phyloP scores from a whole-genome alignment of 2,888 invertebrate species.

The Parapristionchus giblindavisi region DNA sequence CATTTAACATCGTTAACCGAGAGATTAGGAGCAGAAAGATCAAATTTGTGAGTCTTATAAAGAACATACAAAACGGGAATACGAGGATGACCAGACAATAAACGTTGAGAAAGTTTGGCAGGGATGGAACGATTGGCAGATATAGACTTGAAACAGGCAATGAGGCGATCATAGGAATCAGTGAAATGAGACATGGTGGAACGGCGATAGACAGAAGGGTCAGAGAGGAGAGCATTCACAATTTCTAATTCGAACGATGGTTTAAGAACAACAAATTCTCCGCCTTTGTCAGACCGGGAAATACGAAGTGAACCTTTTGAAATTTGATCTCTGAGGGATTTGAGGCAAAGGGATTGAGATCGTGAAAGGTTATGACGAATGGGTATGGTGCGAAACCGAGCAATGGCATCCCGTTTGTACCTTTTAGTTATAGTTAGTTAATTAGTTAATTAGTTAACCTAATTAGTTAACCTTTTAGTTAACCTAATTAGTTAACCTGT shows the following conservation, averaged over 20 bases:
- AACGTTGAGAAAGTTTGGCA: too few species aligned
- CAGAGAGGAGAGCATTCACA: constrained; percentile 2
- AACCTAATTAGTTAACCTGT: too few species aligned
- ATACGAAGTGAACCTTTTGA: neutral
- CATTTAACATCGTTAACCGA: neutral
- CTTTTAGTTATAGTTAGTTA: too few species aligned
- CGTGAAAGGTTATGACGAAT: too few species aligned
- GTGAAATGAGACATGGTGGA: neutral
- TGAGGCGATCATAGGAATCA: neutral
- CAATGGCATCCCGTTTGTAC: too few species aligned
- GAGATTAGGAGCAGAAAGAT: neutral
- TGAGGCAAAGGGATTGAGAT: too few species aligned
- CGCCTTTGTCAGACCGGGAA: constrained; percentile 27
- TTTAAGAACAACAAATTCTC: constrained; percentile 20
- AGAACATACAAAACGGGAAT: constrained; percentile 25
- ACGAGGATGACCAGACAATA: neutral
- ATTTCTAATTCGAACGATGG: neutral
- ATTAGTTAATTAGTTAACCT: too few species aligned
- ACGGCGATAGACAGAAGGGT: neutral
- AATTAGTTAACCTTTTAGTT: too few species aligned
- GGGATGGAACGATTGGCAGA: neutral
- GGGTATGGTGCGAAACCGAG: too few species aligned
- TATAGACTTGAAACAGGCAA: neutral
- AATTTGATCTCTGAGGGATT: neutral
- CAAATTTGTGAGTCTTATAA: constrained; percentile 18